These are phyloP conservation scores for Acanthopleura granulata DNA, from an alignment of 2,888 invertebrate genomes.

Conservation along the genomic window DNA sequence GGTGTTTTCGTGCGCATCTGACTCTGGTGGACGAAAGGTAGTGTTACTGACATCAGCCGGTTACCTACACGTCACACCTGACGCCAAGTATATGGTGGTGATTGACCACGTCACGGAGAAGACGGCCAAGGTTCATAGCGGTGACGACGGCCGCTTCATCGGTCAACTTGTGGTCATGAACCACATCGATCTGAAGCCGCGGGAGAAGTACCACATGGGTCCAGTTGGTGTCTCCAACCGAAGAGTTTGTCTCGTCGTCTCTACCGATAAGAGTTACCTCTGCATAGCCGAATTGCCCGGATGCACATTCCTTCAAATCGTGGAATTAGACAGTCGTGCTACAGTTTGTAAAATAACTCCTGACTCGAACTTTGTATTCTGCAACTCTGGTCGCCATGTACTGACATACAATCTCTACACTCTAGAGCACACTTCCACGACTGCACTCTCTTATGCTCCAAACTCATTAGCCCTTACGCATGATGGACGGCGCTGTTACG, in stretches of 20 bases:
- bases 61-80: slow-evolving; percentile 58
- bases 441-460: slow-evolving; percentile 52
- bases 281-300: slow-evolving; percentile 58
- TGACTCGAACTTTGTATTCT: slow-evolving; percentile 59
- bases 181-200: slow-evolving; percentile 56
- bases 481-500: slow-evolving; percentile 54
- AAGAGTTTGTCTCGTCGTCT: slow-evolving; percentile 56
- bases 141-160: slow-evolving; percentile 56
- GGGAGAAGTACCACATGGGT: slow-evolving; percentile 58
- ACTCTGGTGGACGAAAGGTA: slow-evolving; percentile 49
- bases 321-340: slow-evolving; percentile 57
- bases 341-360: slow-evolving; percentile 58
- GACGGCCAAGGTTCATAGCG: slow-evolving; percentile 62
- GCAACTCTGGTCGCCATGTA: slow-evolving; percentile 58
- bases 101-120: slow-evolving; percentile 64
- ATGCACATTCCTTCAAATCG: slow-evolving; percentile 57
- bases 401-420: slow-evolving; percentile 58
- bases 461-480: slow-evolving; percentile 49
- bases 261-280: slow-evolving; percentile 61
- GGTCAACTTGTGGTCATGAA: slow-evolving; percentile 67
- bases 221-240: slow-evolving; percentile 52
- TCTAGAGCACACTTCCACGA: slow-evolving; percentile 50
- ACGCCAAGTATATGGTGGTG: slow-evolving; percentile 53
- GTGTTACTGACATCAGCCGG: slow-evolving; percentile 62
- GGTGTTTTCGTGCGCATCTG: slow-evolving; percentile 57